Evolutionary conservation across 2,888 invertebrate genomes (phyloP).

Genomic region (Synanthedon formicaeformis): DNA sequence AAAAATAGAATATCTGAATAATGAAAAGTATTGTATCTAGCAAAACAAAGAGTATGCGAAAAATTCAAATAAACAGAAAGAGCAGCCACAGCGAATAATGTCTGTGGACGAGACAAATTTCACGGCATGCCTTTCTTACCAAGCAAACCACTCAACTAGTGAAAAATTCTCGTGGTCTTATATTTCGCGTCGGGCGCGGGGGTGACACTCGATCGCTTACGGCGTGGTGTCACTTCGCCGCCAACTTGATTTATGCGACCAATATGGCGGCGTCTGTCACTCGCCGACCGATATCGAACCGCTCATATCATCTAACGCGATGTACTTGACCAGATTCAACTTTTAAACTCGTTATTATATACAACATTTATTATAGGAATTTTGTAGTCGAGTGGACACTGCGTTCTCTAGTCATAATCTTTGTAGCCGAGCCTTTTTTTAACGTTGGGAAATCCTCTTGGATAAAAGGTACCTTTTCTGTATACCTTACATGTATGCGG

Average conservation of each 20-base stretch:
- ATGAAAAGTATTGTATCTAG: neutral
- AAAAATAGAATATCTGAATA: no score
- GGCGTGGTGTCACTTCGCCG: conserved; percentile 56
- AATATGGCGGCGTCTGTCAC: conserved; percentile 65
- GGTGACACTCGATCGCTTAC: conserved; percentile 66
- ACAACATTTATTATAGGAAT: neutral
- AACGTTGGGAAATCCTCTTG: no score
- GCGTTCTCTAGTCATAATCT: no score
- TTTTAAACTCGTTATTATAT: neutral
- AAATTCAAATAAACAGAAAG: neutral
- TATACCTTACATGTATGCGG: no score
- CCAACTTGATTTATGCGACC: conserved; percentile 67
- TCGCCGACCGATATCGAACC: conserved; percentile 53
- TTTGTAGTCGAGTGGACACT: no score
- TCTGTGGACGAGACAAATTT: conserved; percentile 42
- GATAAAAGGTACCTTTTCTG: no score
- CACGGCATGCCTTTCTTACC: conserved; percentile 39
- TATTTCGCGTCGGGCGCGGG: conserved; percentile 34
- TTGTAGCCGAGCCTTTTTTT: no score
- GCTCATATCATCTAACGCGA: conserved; percentile 40
- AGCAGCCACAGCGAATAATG: neutral
- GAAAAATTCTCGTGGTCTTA: conserved; percentile 61
- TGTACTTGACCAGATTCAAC: conserved; percentile 15
- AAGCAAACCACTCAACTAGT: conserved; percentile 63
- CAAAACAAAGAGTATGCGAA: neutral